A percentile compares a stretch with the other conserved stretches of the same genome.
Evolutionary conservation across 2,113 vertebrate genomes (phyloP).

Genomic region (Ptilorrhoa leucosticta): DNA sequence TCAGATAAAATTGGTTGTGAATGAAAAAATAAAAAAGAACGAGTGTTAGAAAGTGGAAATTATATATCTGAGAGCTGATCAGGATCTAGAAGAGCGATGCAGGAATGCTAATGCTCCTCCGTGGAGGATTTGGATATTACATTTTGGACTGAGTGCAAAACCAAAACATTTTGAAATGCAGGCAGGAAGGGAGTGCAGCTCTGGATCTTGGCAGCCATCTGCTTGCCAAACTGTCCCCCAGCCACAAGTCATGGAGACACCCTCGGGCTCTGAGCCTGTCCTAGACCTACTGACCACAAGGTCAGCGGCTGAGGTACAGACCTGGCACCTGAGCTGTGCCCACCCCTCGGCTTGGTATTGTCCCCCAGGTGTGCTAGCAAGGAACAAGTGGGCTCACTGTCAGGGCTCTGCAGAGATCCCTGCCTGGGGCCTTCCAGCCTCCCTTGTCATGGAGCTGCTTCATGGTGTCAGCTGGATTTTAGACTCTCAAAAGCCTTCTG

Average conservation of each 20-base stretch:
- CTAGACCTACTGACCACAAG: neutral
- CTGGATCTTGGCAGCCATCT: neutral
- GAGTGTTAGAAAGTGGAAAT: slow-evolving; percentile 3
- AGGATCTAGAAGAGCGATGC: neutral
- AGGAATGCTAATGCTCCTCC: slow-evolving; percentile 1
- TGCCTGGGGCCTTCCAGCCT: neutral
- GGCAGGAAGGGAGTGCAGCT: neutral
- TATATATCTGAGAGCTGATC: neutral
- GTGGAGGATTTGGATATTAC: neutral
- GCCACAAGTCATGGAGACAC: neutral
- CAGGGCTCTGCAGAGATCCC: neutral
- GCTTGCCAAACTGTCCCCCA: neutral
- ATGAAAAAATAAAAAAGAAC: slow-evolving; percentile 1
- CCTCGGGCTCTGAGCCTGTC: neutral
- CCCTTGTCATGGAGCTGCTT: neutral
- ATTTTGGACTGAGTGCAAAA: neutral
- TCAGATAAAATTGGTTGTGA: slow-evolving; percentile 42
- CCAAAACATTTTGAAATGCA: neutral
- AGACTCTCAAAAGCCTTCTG: neutral
- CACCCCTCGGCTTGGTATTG: rapidly evolving
- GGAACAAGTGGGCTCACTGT: neutral
- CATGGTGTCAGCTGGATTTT: neutral
- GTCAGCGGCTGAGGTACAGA: neutral
- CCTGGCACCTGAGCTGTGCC: neutral
- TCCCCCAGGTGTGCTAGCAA: neutral